Evolutionary conservation across 2,113 vertebrate species (phyloP), one percentile per base, ranked within the genome.

Genomic region (Lophura nycthemera): DNA sequence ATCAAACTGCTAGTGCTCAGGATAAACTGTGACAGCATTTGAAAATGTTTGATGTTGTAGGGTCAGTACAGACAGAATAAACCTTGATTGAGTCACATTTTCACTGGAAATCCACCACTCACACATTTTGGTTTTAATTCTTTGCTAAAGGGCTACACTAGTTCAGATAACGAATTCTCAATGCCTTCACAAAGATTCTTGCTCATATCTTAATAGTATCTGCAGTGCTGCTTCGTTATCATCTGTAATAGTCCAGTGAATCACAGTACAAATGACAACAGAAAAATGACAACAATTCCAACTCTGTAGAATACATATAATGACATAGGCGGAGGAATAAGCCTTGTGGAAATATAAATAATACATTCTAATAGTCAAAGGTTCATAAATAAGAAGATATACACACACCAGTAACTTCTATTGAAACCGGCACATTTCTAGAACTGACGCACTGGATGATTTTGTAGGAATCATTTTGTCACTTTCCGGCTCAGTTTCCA

Each of bases 311-410:
- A 29, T 64, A 59, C 21, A 54, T 91, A 2, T 64, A 67, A 76
- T 25, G 22, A 59, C 5, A 76, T 13, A 25, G 59, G 12, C 18
- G 14, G 27, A 50, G 0, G 11, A 83, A 59, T 59, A 74, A 96
- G 56, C 56, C 77, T 18, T 8, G 64, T 77, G 61, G 69, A 93
- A 93, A 86, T 92, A 93, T 65, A 81, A 95, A 96, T 90, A 95
- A 94, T 95, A 94, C 76, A 90, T 94, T 80, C 47, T 88, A 88
- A 86, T 69, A 93, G 76, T 60, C 69, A n/a, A 52, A 83, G 50
- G 65, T 75, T 93, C 76, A 83, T 90, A 94, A 95, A 90, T 72
- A 92, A 88, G 63, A 66, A 70, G 65, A 86, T 47, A 24, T 10
- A 67, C 32, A 77, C 70, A 78, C 63, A 84, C 43, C 43, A 74